These are phyloP conservation scores for Schizopygopsis pylzovi DNA, from an alignment of 2,797 vertebrate species.

Conservation along the genomic window DNA sequence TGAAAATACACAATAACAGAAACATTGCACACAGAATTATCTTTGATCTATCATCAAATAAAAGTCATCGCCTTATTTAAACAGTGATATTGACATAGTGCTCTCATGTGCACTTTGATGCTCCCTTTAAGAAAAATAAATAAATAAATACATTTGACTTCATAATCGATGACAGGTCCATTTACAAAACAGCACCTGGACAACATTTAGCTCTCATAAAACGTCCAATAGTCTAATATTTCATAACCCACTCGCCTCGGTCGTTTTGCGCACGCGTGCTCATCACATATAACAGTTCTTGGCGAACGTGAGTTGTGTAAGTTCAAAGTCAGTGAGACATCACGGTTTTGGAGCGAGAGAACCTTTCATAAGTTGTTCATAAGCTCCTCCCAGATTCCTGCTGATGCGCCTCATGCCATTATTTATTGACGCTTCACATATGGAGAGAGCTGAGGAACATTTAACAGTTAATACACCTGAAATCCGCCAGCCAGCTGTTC, in stretches of 20 bases:
- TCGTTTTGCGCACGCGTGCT: neutral
- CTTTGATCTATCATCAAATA: neutral
- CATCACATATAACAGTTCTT: neutral
- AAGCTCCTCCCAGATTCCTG: constrained; percentile 41
- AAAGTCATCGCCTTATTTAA: neutral
- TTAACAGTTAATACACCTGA: neutral
- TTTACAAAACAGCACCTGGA: neutral
- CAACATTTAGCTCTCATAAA: neutral
- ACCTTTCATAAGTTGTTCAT: constrained; percentile 18
- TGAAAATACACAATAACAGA: neutral
- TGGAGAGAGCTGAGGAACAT: neutral
- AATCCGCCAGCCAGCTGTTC: neutral
- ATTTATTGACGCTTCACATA: constrained; percentile 20
- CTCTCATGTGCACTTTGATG: no score
- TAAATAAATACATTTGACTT: neutral
- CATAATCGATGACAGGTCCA: neutral
- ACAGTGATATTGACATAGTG: neutral
- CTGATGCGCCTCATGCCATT: neutral
- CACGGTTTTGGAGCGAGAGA: neutral
- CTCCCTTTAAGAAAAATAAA: neutral
- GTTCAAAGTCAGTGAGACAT: neutral
- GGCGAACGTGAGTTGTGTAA: constrained; percentile 29
- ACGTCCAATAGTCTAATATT: neutral
- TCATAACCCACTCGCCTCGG: neutral
- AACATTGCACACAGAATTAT: neutral